These are phyloP conservation scores for Euspilapteryx auroguttella DNA, from an alignment of 2,888 invertebrate genomes.

Conservation along the genomic window DNA sequence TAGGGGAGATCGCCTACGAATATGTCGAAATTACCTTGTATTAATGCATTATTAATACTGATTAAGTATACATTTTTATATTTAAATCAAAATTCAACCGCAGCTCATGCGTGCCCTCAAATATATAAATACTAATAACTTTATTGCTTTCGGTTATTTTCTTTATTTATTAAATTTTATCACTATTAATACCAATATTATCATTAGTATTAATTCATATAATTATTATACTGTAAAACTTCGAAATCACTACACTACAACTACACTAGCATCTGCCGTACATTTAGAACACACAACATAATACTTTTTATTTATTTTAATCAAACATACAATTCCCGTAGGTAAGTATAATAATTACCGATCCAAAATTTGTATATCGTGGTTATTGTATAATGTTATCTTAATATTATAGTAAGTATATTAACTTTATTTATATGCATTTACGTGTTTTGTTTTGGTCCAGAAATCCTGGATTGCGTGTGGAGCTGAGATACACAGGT, in stretches of 20 bases:
- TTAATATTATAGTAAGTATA: conserved; percentile 21
- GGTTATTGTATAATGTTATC: conserved; percentile 21
- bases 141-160: conserved; percentile 58
- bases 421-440: background rate
- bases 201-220: too few relatives aligned
- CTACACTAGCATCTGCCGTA: conserved; percentile 57
- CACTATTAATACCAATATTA: too few relatives aligned
- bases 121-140: conserved; percentile 16
- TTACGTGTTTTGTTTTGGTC: background rate
- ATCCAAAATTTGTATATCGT: conserved; percentile 50
- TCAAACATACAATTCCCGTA: too few relatives aligned
- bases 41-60: too few relatives aligned
- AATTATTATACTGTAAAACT: conserved; percentile 41
- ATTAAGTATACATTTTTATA: too few relatives aligned
- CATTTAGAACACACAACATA: conserved; percentile 52
- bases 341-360: conserved; percentile 42
- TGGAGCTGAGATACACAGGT: too few relatives aligned
- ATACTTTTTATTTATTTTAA: conserved; percentile 31
- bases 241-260: conserved; percentile 56
- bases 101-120: conserved; percentile 42
- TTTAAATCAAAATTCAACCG: too few relatives aligned
- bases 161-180: conserved; percentile 24
- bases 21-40: too few relatives aligned
- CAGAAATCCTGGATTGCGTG: background rate
- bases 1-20: too few relatives aligned